phyloP scores from a whole-genome alignment of 1,140 invertebrate genomes.

The Neomicropteryx cornuta region DNA sequence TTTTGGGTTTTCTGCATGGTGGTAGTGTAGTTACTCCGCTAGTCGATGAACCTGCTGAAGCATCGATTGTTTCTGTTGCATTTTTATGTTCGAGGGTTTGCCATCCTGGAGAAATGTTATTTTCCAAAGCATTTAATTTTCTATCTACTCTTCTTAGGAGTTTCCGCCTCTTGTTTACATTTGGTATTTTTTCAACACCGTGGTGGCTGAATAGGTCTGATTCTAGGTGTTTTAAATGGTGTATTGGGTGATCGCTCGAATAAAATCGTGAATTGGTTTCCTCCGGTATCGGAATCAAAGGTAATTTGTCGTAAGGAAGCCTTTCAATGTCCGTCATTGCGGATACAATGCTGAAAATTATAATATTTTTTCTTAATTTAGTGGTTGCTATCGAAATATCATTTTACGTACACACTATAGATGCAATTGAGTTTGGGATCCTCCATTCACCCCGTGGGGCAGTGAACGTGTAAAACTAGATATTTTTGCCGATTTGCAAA shows the following conservation, averaged over 20 bases:
- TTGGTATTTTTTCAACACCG: constrained; percentile 8
- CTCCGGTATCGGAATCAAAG: too few species aligned
- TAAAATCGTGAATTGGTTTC: too few species aligned
- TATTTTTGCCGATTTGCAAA: too few species aligned
- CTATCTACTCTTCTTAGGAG: constrained; percentile 13
- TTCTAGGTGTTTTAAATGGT: constrained; percentile 21
- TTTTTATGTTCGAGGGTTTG: constrained; percentile 3
- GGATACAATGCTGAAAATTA: too few species aligned
- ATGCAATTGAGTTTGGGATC: too few species aligned
- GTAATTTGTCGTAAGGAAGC: too few species aligned
- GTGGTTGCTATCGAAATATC: too few species aligned
- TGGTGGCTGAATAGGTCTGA: constrained; percentile 18
- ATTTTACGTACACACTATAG: too few species aligned
- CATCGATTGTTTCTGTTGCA: constrained; percentile 4
- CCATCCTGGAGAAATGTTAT: constrained; percentile 4
- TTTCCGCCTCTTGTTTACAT: constrained; percentile 13
- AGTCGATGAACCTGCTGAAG: neutral
- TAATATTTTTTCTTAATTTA: too few species aligned
- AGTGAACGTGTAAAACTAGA: too few species aligned
- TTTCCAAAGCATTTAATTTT: constrained; percentile 9
- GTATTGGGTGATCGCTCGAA: constrained; percentile 25
- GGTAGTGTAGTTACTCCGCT: neutral
- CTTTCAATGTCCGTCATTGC: too few species aligned
- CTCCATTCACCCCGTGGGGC: too few species aligned
- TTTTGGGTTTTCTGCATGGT: constrained; percentile 8